Evolutionary conservation across 2,797 vertebrate genomes (phyloP), one percentile per base, ranked within the genome.

Genomic region (Graptemys geographica): DNA sequence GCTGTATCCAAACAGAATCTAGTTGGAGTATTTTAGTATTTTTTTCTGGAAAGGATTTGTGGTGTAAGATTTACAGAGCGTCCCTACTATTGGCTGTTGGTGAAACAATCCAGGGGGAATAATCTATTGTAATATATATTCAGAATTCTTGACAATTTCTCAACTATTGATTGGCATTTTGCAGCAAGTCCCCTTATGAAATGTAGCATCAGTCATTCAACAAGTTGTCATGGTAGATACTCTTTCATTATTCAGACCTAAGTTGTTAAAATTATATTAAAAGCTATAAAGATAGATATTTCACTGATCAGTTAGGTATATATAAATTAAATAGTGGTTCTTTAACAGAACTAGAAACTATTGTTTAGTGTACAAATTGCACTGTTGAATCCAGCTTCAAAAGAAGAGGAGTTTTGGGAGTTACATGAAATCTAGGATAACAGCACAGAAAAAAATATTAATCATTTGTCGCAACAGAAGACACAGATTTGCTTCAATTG

Each of bases 231-330:
- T 12, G 27, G 27, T 59, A 33, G 1, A 84, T 12, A 11, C 11
- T 31, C 23, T 81, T 81, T 41, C 9, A 59, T 15, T 53, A 56
- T 86, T 57, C 78, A 80, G 41, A 86, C 44, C 3, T 83, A 83
- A 33, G 11, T 81, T 76, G 13, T 6, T 11, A 87, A 89, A 91
- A 92, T 62, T 31, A n/a, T 2, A 81, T 79, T 11, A 91, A 95
- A 91, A n/a, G 1, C 2, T 53, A 10, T 25, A 59, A 5, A 65
- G 7, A 31, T 47, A 57, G 2, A 31, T 49, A 85, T n/a, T 8
- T 49, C 37, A 55, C 3, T 59, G 10, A 57, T 57, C 23, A 57
- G 56, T 57, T 57, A 57, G 27, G 23, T 1, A 11, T n/a, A 57
- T 1, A 55, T 44, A 62, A 90, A 79, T 55, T 88, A 65, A 56